These are phyloP conservation scores for human (Homo sapiens) DNA, from an alignment of 2,113 vertebrate species.

Conservation along the genomic window GRCh38 chr5:179165001-179165500, in stretches of 20 bases:
- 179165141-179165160: not conserved
- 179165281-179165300: not conserved
- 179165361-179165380: not conserved
- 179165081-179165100: not conserved
- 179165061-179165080: not conserved
- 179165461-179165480: not conserved
- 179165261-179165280: rapidly evolving
- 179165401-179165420: not conserved
- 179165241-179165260: not conserved
- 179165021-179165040: not conserved
- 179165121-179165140: not conserved
- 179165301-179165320: not conserved
- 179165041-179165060: not conserved
- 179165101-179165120: not conserved
- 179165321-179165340: no score
- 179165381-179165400: not conserved
- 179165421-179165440: not conserved
- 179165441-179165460: not conserved
- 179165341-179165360: not conserved
- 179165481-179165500: not conserved
- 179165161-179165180: not conserved
- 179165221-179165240: no score
- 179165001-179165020: not conserved
- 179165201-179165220: no score
- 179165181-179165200: not conserved